Percentiles rank a stretch among this genome's conserved stretches.
These are phyloP conservation scores for Pseudorhombus dupliciocellatus DNA, from an alignment of 2,113 vertebrate species.

Conservation along the genomic window DNA sequence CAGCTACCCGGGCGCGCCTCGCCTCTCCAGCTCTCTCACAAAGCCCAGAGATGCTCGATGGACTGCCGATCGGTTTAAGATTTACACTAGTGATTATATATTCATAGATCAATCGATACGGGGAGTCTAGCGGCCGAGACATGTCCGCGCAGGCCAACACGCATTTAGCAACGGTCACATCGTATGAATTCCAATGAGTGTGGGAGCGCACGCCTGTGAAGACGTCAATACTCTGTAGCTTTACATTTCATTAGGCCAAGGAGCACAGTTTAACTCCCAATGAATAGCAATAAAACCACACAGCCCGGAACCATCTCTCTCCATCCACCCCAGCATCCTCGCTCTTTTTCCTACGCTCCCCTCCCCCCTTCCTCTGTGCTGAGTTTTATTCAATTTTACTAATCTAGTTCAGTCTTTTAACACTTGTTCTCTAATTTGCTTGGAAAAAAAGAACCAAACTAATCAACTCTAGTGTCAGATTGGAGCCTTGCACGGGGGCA, in stretches of 20 bases:
- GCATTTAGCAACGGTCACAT: conserved; percentile 41
- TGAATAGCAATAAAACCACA: conserved; percentile 75
- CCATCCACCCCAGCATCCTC: conserved; percentile 23
- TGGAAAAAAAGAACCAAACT: conserved; percentile 3
- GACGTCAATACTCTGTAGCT: conserved; percentile 70
- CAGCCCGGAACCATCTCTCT: conserved; percentile 50
- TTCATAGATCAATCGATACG: conserved; percentile 80
- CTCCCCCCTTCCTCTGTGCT: conserved; percentile 3
- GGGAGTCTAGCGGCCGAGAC: conserved; percentile 61
- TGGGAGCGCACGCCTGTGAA: conserved; percentile 8
- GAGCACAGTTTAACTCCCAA: conserved; percentile 74
- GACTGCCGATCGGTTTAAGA: conserved; percentile 54
- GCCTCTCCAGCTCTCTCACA: not conserved
- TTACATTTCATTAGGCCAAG: conserved; percentile 78
- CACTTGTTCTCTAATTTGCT: conserved; percentile 28
- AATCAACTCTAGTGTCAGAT: conserved; percentile 11
- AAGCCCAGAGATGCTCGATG: conserved; percentile 35
- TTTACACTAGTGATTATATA: conserved; percentile 77
- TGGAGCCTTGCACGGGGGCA: not conserved
- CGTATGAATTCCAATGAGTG: conserved; percentile 67
- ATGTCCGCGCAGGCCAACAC: conserved; percentile 42
- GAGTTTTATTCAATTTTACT: conserved; percentile 17
- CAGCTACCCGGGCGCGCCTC: conserved; percentile 18
- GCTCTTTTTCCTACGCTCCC: not conserved
- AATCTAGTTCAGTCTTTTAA: conserved; percentile 35